Percentiles rank a stretch among this genome's conserved stretches.
Evolutionary conservation across 1,140 invertebrate genomes (phyloP).

Genomic region (Tribolium madens): DNA sequence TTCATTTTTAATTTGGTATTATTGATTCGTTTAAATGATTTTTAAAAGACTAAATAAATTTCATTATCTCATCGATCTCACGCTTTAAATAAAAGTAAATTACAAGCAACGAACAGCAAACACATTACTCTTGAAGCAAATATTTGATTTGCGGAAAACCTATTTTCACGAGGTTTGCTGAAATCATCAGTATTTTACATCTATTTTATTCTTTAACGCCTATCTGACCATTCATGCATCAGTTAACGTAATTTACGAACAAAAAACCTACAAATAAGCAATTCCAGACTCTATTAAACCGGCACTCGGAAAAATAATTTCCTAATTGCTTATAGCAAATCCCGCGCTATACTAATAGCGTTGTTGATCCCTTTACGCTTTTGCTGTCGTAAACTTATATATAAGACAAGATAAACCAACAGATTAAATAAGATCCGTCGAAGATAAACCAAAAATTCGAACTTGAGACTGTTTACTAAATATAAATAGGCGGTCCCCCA

Average conservation of each 20-base stretch:
- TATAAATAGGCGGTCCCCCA: constrained; percentile 18
- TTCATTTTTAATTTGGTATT: constrained; percentile 10
- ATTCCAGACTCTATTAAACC: constrained; percentile 9
- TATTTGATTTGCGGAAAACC: constrained; percentile 34
- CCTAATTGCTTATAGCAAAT: constrained; percentile 26
- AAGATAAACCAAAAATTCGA: constrained; percentile 36
- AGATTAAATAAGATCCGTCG: constrained; percentile 27
- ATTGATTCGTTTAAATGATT: background rate
- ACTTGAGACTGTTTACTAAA: constrained; percentile 22
- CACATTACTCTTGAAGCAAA: constrained; percentile 28
- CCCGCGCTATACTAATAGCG: constrained; percentile 3
- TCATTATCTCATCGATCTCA: constrained; percentile 4
- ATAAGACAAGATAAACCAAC: constrained; percentile 27
- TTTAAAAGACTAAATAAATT: background rate
- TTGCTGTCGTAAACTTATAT: constrained; percentile 32
- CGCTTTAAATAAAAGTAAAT: constrained; percentile 36
- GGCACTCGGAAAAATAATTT: constrained; percentile 18
- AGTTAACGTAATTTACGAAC: constrained; percentile 27
- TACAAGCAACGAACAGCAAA: constrained; percentile 33
- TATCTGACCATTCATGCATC: constrained; percentile 41
- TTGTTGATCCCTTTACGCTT: constrained; percentile 35
- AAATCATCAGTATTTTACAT: constrained; percentile 41
- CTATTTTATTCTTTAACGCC: constrained; percentile 38
- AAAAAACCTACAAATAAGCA: constrained; percentile 20
- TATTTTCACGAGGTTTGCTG: constrained; percentile 39